phyloP scores from a whole-genome alignment of 1,140 invertebrate species.

The Xylocopa sonorina region DNA sequence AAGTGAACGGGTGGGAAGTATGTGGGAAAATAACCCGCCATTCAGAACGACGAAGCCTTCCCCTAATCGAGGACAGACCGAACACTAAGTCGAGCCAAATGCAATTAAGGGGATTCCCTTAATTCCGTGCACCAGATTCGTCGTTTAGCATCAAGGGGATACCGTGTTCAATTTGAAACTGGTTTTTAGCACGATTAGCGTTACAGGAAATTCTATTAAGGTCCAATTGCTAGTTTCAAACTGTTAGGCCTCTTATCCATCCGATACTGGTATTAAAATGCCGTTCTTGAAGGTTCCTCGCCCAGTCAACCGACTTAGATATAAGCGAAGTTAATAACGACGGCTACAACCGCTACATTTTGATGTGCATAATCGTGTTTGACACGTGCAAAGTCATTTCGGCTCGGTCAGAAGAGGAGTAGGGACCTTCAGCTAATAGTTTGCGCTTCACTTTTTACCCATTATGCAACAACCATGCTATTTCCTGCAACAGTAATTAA shows the following conservation, averaged over 20 bases:
- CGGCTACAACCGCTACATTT: background rate
- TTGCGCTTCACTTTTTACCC: background rate
- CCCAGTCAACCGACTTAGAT: no score
- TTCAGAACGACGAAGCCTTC: background rate
- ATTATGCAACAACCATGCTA: background rate
- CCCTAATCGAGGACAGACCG: background rate
- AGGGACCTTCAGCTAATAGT: background rate
- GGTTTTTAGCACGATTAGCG: background rate
- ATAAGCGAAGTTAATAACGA: background rate
- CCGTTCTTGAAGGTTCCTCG: background rate
- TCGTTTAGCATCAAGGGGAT: background rate
- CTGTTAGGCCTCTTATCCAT: background rate
- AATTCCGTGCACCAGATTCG: background rate
- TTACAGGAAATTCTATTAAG: background rate
- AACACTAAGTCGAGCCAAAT: background rate
- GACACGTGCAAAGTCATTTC: background rate
- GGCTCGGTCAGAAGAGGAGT: background rate
- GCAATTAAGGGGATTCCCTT: background rate
- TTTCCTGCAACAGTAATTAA: background rate
- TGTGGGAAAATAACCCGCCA: background rate
- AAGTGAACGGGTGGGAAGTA: constrained; percentile 2
- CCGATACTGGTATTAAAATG: background rate
- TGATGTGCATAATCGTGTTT: background rate
- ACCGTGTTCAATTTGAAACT: background rate
- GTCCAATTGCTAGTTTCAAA: background rate